These are phyloP conservation scores for Nasua narica DNA, from an alignment of 2,797 vertebrate genomes.

Conservation along the genomic window DNA sequence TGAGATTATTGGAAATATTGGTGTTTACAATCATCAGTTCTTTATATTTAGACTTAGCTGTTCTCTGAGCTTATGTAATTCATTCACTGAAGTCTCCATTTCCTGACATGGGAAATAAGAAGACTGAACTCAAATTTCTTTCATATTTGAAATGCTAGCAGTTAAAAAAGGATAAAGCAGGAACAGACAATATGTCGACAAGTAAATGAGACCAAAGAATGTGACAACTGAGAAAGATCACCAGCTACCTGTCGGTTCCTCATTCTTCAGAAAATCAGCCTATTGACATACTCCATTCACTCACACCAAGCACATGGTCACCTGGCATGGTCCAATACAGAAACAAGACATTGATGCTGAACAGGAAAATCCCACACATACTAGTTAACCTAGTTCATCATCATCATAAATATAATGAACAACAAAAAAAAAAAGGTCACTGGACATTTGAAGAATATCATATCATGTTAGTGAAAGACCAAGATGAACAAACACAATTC, in stretches of 20 bases:
- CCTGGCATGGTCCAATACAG: not conserved
- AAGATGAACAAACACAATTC: not conserved
- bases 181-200: not conserved
- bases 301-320: not conserved
- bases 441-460: not conserved
- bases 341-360: not conserved
- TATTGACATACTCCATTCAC: not conserved
- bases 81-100: not conserved
- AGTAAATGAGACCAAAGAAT: not conserved
- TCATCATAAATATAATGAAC: not conserved
- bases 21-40: not conserved
- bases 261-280: not conserved
- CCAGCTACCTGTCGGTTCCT: not conserved
- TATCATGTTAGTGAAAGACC: not conserved
- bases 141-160: not conserved
- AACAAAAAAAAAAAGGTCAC: not conserved
- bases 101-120: not conserved
- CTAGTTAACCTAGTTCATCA: not conserved
- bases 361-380: not conserved
- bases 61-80: not conserved
- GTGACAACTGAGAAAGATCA: not conserved
- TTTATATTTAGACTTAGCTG: not conserved
- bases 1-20: not conserved
- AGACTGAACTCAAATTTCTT: not conserved
- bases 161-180: not conserved